Base-by-base conservation (phyloP, 2,113 vertebrate genomes). In the Cervus canadensis region DNA sequence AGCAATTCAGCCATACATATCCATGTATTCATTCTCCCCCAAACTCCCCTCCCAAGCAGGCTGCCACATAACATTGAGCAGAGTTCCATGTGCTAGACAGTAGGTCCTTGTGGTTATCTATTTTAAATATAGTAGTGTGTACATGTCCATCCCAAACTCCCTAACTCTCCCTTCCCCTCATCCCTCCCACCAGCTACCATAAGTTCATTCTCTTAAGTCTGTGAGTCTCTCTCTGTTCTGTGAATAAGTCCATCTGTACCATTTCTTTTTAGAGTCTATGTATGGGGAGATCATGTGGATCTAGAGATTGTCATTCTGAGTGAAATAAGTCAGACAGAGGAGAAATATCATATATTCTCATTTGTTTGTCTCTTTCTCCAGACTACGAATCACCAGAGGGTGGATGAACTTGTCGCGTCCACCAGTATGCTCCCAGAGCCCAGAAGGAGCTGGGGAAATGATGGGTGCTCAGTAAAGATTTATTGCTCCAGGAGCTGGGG, bases 401-500 rank as follows among this genome's bases (percentile, higher is more conserved):
- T 48, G 40, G 36, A 74, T 13, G 11, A 30, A 57, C 45, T 8
- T 60, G 85, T 23, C 79, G 79, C 21, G 2, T 2, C 30, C 16
- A 4, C 14, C 48, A 3, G 6, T 4, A 25, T 25, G 40, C 9
- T 33, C 94, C 81, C 40, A 81, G 89, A 87, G 40, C 81, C 16
- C 26, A 30, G 30, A 67, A 67, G 76, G n/a, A 48, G 21, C 50
- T 60, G 62, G 30, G 62, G 2, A 14, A 2, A 2, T 15, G 21
- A 15, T 23, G 1, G 83, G 11, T 15, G 5, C 33, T 56, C 60
- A 50, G 1, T 33, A 67, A 76, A 85, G 43, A 78, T 14, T 43
- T 16, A 87, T 48, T 1, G 16, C 5, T 26, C 2, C n/a, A 74
- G n/a, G 8, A 52, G 23, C 16, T 56, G 45, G 0, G 3, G 12